phyloP scores from a whole-genome alignment of 2,797 vertebrate genomes.

The Hippopotamyrus pictus region DNA sequence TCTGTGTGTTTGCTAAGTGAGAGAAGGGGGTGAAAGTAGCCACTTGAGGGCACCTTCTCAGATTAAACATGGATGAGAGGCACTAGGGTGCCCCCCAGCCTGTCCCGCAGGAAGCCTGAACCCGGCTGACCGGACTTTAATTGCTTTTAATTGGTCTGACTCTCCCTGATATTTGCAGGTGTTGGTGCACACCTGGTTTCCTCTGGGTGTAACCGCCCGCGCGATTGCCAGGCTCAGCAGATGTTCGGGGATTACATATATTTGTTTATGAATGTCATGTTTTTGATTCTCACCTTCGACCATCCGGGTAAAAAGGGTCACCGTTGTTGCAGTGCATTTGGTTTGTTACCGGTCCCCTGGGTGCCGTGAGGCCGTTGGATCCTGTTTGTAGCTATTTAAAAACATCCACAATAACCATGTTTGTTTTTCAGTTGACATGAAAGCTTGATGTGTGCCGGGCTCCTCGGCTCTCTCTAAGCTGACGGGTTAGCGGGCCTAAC shows the following conservation, averaged over 20 bases:
- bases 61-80: not conserved
- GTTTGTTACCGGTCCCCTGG: not conserved
- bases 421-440: not conserved
- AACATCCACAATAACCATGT: not conserved
- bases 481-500: not conserved
- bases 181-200: not conserved
- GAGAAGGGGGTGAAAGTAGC: not conserved
- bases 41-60: not conserved
- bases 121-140: not conserved
- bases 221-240: not conserved
- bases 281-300: not conserved
- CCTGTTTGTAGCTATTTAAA: not conserved
- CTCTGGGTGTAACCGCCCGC: not conserved
- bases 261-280: not conserved
- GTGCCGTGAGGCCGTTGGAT: not conserved
- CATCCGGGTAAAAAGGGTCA: not conserved
- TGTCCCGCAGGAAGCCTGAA: not conserved
- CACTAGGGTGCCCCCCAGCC: not conserved
- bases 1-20: not conserved
- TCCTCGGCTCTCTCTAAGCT: not conserved
- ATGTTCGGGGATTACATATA: not conserved
- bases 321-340: not conserved
- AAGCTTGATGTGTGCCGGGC: not conserved
- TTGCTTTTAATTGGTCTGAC: conserved; percentile 42
- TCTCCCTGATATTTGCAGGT: conserved; percentile 51